phyloP scores from a whole-genome alignment of 1,140 invertebrate species.

The Aphelinus atriplicis region DNA sequence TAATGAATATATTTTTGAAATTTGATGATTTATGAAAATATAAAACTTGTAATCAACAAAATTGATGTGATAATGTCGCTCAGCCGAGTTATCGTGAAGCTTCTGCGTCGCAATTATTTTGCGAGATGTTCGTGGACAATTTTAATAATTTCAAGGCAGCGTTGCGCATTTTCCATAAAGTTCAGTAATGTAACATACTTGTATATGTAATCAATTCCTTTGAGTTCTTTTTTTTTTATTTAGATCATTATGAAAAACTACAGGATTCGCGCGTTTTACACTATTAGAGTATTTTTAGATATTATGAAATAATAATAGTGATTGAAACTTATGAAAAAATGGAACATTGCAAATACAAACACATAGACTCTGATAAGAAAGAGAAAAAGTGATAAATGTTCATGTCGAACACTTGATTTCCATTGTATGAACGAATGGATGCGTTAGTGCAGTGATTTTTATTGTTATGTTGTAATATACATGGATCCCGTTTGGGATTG shows the following conservation, averaged over 20 bases:
- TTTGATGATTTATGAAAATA: too few relatives aligned
- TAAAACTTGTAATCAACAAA: not conserved
- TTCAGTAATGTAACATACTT: not conserved
- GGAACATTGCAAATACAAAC: slow-evolving; percentile 10
- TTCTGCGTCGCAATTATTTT: not conserved
- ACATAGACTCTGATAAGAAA: not conserved
- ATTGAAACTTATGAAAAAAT: slow-evolving; percentile 15
- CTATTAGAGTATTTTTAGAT: slow-evolving; percentile 21
- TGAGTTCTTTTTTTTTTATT: slow-evolving; percentile 12
- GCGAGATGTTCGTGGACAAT: not conserved
- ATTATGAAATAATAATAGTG: not conserved
- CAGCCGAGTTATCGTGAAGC: not conserved
- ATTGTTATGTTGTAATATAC: slow-evolving; percentile 36
- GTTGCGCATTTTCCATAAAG: slow-evolving; percentile 11
- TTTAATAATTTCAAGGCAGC: slow-evolving; percentile 2
- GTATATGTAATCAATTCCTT: not conserved
- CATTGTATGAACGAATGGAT: slow-evolving; percentile 13
- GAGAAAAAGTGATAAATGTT: slow-evolving; percentile 3
- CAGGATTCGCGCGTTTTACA: not conserved
- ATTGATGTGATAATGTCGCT: slow-evolving; percentile 9
- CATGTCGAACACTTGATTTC: slow-evolving; percentile 3
- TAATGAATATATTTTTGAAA: too few relatives aligned
- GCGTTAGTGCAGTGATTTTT: slow-evolving; percentile 20
- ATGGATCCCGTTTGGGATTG: not conserved
- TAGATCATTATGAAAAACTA: slow-evolving; percentile 17